Evolutionary conservation across 37 sponge, comb jelly and placozoan genomes (phyloP), one percentile per base, ranked within the genome.

Genomic region (Dysidea cf. avara): DNA sequence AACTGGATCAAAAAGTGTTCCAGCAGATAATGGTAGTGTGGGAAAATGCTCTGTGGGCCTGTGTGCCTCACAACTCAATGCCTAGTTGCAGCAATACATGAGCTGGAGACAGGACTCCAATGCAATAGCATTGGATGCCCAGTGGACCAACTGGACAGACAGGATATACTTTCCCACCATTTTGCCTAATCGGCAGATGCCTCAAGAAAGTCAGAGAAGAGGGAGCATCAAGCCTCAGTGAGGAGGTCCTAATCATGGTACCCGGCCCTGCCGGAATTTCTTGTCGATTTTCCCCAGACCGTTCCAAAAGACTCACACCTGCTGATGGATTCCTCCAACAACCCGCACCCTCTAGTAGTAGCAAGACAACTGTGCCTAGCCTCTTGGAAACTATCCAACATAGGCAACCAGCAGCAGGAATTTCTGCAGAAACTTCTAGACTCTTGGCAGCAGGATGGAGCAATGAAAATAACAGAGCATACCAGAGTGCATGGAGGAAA

Each of bases 161-260:
- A 20, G 28, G 49, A 9, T 56, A 72, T 59, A 55, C 56, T 57
- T 57, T 72, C 58, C 78, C 78, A 22, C 78, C 65, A 28, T 61
- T 73, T 26, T 32, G 48, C 48, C 61, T 57, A 35, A 24, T 25
- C 24, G 20, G 47, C 1, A 26, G 28, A 20, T 56, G 59, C 46
- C 46, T 56, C 13, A 7, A 37, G 53, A 58, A 72, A 29, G 28
- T 72, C 39, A n/a, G n/a, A n/a, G n/a, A n/a, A n/a, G n/a, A n/a
- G n/a, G n/a, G n/a, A n/a, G n/a, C n/a, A n/a, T 17, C 66, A 65
- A 18, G 60, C 60, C 60, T 61, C 74, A 58, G 60, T 57, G 6
- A 60, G 74, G 74, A 28, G 47, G 46, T 60, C 57, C 40, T 56
- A 77, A 47, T 25, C 48, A 26, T 77, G 78, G 78, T 77, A 20